Percentiles rank a stretch among this genome's conserved stretches.
Conservation (phyloP, 2,888 invertebrate genomes). For the Amphipyra berbera region DNA sequence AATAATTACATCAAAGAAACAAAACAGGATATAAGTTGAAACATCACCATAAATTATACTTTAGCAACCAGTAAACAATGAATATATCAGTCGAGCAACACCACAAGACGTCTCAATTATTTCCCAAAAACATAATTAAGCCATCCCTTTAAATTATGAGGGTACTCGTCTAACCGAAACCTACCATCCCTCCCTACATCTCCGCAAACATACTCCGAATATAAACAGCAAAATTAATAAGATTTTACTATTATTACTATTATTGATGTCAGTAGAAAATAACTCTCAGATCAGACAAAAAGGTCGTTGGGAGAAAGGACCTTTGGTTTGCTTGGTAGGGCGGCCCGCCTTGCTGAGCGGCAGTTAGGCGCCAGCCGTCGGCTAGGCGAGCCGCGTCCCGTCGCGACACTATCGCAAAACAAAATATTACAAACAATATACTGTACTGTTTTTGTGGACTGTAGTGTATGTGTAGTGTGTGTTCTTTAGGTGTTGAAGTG, state of each 20-base stretch:
- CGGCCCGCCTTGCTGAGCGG: conserved; percentile 56
- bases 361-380: conserved; percentile 72
- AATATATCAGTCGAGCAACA: conserved; percentile 7
- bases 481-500: conserved; percentile 2
- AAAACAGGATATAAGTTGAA: background rate
- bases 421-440: conserved; percentile 49
- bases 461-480: conserved; percentile 31
- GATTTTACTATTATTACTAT: conserved; percentile 28
- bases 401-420: conserved; percentile 47
- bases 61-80: background rate
- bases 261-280: conserved; percentile 39
- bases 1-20: too few species aligned
- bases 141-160: conserved; percentile 27
- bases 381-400: conserved; percentile 53
- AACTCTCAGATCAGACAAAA: conserved; percentile 48
- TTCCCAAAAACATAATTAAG: conserved; percentile 39
- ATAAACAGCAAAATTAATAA: conserved; percentile 29
- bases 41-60: background rate
- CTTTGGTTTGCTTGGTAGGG: conserved; percentile 50
- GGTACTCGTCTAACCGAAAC: conserved; percentile 10
- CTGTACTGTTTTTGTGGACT: conserved; percentile 33
- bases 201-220: conserved; percentile 24
- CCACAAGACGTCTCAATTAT: conserved; percentile 25
- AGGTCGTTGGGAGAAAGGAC: conserved; percentile 57
- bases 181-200: background rate